phyloP scores from a whole-genome alignment of 2,113 vertebrate species.

The Equus przewalskii region DNA sequence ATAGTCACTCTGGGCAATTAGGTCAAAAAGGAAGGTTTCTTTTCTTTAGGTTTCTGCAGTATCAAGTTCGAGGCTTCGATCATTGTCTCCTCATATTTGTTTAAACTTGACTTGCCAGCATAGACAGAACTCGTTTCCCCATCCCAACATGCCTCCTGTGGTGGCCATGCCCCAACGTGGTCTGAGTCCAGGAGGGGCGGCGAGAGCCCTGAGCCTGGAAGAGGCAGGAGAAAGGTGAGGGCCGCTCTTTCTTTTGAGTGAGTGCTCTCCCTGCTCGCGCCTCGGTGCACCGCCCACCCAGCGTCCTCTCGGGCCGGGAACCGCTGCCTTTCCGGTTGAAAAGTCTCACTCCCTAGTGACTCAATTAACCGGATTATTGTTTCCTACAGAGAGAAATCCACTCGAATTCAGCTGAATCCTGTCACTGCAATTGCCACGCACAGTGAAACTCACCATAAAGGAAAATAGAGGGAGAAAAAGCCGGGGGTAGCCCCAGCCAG shows the following conservation, averaged over 20 bases:
- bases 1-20: neutral
- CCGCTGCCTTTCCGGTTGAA: slow-evolving; percentile 89
- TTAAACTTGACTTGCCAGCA: neutral
- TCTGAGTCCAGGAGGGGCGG: neutral
- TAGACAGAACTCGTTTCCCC: neutral
- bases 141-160: neutral
- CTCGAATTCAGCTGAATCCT: slow-evolving; percentile 87
- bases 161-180: fast-evolving
- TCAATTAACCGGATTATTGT: slow-evolving; percentile 99
- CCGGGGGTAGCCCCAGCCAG: neutral
- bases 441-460: slow-evolving; percentile 81
- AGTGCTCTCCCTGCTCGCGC: neutral
- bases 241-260: fast-evolving
- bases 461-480: neutral
- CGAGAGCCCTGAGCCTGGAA: neutral
- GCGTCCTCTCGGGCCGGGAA: slow-evolving; percentile 26
- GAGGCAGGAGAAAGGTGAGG: neutral
- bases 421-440: slow-evolving; percentile 71
- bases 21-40: neutral
- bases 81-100: neutral
- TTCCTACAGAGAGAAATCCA: slow-evolving; percentile 92
- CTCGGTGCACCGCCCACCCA: neutral
- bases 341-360: slow-evolving; percentile 93
- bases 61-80: neutral
- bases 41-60: neutral